Conservation (phyloP, 2,113 vertebrate species). For the Corythornis vintsioides region DNA sequence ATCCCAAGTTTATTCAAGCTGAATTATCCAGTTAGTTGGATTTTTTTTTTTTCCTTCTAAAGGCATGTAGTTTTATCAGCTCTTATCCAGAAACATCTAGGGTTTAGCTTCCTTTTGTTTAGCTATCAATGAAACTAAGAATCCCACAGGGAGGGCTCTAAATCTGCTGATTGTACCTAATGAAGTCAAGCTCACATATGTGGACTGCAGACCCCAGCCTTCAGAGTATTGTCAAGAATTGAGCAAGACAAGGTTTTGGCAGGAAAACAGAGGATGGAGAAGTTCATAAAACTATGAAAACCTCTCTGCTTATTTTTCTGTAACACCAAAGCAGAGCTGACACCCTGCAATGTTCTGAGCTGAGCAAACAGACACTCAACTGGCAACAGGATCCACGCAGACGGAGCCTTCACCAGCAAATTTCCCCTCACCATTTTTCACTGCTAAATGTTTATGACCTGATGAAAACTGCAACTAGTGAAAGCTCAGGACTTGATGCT, state of each 20-base stretch:
- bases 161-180: background rate
- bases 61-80: background rate
- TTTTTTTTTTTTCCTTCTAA: background rate
- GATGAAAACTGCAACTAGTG: background rate
- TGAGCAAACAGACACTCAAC: background rate
- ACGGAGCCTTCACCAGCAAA: background rate
- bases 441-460: background rate
- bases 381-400: background rate
- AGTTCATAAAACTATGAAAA: background rate
- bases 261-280: conserved; percentile 14
- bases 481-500: background rate
- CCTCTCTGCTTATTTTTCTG: background rate
- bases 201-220: background rate
- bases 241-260: background rate
- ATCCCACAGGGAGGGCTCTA: background rate
- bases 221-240: background rate
- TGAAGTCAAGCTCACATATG: background rate
- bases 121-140: background rate
- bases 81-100: background rate
- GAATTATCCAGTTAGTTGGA: background rate
- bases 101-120: background rate
- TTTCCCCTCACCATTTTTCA: background rate
- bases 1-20: conserved; percentile 16
- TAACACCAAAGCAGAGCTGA: background rate
- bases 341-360: background rate